A percentile compares a stretch with the other conserved stretches of the same genome.
Conservation (phyloP, 2,797 vertebrate species). For the Capromys pilorides region DNA sequence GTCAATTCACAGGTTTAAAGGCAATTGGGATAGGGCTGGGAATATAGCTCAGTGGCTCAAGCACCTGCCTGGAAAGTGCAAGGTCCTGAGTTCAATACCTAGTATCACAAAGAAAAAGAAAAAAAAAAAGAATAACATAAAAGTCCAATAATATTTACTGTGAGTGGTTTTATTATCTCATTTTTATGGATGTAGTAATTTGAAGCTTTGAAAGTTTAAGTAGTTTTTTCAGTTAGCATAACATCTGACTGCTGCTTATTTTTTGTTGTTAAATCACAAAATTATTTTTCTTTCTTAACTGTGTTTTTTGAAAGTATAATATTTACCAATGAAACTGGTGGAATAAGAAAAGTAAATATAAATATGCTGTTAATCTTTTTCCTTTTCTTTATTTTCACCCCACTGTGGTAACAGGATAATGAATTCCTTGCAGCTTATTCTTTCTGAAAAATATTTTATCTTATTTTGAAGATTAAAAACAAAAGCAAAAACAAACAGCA, state of each 20-base stretch:
- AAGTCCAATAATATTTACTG: slow-evolving; percentile 42
- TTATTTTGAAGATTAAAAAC: no score
- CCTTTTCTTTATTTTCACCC: background rate
- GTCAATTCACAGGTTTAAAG: background rate
- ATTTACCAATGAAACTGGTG: background rate
- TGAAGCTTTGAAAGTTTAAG: slow-evolving; percentile 21
- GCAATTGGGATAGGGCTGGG: no score
- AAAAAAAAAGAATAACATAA: background rate
- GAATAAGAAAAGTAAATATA: slow-evolving; percentile 1
- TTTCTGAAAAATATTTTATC: background rate
- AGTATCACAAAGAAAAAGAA: no score
- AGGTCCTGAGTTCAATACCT: no score
- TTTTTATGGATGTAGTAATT: background rate
- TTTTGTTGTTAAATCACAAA: slow-evolving; percentile 36
- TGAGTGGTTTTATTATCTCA: slow-evolving; percentile 42
- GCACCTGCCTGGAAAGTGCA: no score
- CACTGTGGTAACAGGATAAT: background rate
- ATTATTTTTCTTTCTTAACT: slow-evolving; percentile 45
- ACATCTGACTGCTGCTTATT: background rate
- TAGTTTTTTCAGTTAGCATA: slow-evolving; percentile 11
- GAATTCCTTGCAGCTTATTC: background rate
- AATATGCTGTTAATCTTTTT: background rate
- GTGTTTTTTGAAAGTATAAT: background rate
- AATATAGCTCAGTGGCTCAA: no score
- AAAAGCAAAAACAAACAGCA: no score